phyloP scores from a whole-genome alignment of 1,140 invertebrate species.

The Eriosoma lanigerum region DNA sequence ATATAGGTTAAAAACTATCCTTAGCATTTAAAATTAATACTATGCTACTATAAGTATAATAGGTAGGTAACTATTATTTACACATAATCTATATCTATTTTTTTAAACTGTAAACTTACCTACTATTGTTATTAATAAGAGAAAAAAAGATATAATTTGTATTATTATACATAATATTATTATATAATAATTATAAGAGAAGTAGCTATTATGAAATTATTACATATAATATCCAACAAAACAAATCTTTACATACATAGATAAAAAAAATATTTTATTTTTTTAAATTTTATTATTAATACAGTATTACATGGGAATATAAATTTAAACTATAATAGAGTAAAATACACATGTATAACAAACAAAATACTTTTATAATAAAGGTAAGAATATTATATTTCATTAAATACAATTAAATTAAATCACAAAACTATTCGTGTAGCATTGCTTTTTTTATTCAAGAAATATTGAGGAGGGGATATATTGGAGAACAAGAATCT shows the following conservation, averaged over 20 bases:
- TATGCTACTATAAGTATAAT: conserved; percentile 12
- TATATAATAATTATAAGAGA: conserved; percentile 5
- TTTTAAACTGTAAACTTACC: background rate
- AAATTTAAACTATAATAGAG: background rate
- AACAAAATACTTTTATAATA: conserved; percentile 3
- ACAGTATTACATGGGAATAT: background rate
- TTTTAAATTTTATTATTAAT: background rate
- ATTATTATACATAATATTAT: no score
- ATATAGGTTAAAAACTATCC: background rate
- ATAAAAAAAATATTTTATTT: conserved; percentile 8
- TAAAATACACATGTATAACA: background rate
- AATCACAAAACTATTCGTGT: background rate
- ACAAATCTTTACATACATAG: conserved; percentile 22
- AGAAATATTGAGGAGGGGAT: background rate
- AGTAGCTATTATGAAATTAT: background rate
- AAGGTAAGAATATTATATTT: conserved; percentile 17
- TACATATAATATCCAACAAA: conserved; percentile 37
- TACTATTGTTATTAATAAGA: background rate
- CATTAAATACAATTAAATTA: background rate
- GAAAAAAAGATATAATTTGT: conserved; percentile 11
- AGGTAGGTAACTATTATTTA: conserved; percentile 38
- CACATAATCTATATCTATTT: conserved; percentile 8
- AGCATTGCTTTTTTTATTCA: background rate
- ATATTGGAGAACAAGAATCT: background rate
- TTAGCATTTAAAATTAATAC: conserved; percentile 26